Evolutionary conservation across 1,140 invertebrate species (phyloP), one percentile per base, ranked within the genome.

Genomic region (Leptopilina clavipes): DNA sequence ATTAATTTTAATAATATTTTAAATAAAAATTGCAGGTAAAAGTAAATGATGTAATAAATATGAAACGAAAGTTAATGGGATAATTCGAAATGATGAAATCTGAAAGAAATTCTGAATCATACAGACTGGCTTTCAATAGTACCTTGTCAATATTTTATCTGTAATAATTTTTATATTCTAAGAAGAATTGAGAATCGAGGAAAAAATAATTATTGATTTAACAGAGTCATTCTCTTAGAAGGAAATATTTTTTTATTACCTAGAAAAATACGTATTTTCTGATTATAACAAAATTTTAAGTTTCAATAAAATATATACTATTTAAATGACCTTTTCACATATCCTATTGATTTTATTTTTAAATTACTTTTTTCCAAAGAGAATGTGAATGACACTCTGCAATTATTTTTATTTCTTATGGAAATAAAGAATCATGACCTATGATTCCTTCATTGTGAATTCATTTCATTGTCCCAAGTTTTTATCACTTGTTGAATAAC

Each of bases 1-100:
- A n/a, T n/a, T n/a, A n/a, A n/a, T n/a, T n/a, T n/a, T n/a, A n/a
- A n/a, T n/a, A n/a, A n/a, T n/a, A n/a, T n/a, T n/a, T n/a, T n/a
- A n/a, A 71, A 79, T 75, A 72, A 75, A 76, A 79, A 74, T 73
- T 9, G 5, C 45, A 56, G 44, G 52, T 22, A 12, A 73, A 73
- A 75, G 75, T 6, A 52, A 52, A 52, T 8, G 48, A 52, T 6
- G 14, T 17, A 52, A 52, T n/a, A n/a, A n/a, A n/a, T 52, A n/a
- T 52, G 6, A 14, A 48, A 48, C 45, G 48, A 17, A 52, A 52
- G 48, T 52, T 52, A 48, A 48, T n/a, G 48, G 17, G 48, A 8
- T 3, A 52, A 7, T 52, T 52, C 5, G 48, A n/a, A n/a, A 1
- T 52, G 48, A 52, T 12, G 48, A 52, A 52, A 52, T 52, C 14